Conservation (phyloP, 2,113 vertebrate species). For the Psephotus haematonotus region DNA sequence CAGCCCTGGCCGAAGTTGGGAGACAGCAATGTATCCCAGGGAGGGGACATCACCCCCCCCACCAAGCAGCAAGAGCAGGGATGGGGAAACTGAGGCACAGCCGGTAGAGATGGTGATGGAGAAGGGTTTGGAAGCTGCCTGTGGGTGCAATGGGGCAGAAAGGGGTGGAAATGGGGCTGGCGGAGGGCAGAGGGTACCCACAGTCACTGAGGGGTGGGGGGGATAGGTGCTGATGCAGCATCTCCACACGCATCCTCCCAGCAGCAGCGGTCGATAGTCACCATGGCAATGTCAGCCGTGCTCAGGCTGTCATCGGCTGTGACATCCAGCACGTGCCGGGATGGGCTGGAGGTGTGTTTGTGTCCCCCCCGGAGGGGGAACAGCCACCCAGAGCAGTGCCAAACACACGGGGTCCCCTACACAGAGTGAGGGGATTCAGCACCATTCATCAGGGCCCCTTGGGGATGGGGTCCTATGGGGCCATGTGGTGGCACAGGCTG, state of each 20-base stretch:
- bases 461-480: neutral
- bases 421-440: fast-evolving
- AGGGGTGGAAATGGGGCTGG: neutral
- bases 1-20: slow-evolving; percentile 31
- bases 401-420: neutral
- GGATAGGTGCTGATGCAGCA: neutral
- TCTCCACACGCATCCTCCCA: neutral
- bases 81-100: neutral
- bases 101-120: neutral
- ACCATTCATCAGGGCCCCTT: neutral
- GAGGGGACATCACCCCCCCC: neutral
- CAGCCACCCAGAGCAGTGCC: neutral
- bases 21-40: neutral
- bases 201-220: too few species aligned
- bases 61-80: fast-evolving
- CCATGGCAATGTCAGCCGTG: neutral
- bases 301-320: neutral
- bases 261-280: neutral
- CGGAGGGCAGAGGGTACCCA: neutral
- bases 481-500: fast-evolving
- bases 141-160: neutral
- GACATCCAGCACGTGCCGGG: neutral
- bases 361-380: fast-evolving
- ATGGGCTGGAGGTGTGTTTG: neutral
- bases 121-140: neutral